These are phyloP conservation scores for Sesamia inferens DNA, from an alignment of 2,888 invertebrate species.

Conservation along the genomic window DNA sequence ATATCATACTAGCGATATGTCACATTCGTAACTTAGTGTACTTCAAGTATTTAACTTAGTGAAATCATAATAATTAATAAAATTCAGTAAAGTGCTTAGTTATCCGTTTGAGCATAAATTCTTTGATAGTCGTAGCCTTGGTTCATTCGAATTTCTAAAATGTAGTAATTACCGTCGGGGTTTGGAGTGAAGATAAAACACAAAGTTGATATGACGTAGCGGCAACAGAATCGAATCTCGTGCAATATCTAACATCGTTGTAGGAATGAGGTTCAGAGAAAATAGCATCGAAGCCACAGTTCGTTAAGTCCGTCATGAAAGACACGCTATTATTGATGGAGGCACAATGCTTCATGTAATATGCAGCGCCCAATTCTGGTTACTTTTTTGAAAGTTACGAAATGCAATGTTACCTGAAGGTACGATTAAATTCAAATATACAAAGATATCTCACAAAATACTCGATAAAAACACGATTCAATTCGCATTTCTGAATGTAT, in stretches of 20 bases:
- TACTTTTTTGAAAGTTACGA: conserved; percentile 6
- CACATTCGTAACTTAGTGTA: not conserved
- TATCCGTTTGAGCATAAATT: not conserved
- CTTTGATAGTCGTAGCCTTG: not conserved
- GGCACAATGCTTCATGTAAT: conserved; percentile 20
- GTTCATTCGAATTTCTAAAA: not conserved
- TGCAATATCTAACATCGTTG: conserved; percentile 31
- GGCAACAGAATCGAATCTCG: conserved; percentile 38
- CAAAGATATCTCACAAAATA: not conserved
- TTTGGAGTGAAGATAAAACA: not conserved
- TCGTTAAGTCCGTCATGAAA: conserved; percentile 43
- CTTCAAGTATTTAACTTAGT: not conserved
- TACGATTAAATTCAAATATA: not conserved
- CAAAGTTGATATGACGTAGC: not conserved
- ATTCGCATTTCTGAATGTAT: not conserved
- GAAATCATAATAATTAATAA: not conserved
- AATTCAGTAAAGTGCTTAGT: not conserved
- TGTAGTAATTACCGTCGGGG: not conserved
- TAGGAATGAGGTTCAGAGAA: conserved; percentile 27
- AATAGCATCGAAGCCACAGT: conserved; percentile 31
- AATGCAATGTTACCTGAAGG: conserved; percentile 4
- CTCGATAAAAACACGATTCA: not conserved
- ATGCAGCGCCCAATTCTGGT: conserved; percentile 9
- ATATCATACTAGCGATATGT: not conserved
- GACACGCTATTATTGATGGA: conserved; percentile 29